phyloP scores from a whole-genome alignment of 2,888 invertebrate species.

The Falcaria lacertinaria region DNA sequence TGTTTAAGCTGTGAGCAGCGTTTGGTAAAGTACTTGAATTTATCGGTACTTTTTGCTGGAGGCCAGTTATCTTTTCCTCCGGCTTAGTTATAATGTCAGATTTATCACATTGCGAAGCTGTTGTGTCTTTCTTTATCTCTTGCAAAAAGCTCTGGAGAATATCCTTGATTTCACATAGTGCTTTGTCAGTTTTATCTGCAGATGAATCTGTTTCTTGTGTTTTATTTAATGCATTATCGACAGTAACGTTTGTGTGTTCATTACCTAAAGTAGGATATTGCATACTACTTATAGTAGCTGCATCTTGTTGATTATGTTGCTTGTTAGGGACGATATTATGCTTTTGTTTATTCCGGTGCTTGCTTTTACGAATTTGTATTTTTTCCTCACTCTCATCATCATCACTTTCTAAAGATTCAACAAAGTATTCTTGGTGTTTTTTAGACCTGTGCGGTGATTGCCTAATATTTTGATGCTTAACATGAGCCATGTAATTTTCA shows the following conservation, averaged over 20 bases:
- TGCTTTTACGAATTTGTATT: conserved; percentile 6
- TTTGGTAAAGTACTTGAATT: conserved; percentile 26
- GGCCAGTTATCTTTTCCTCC: conserved; percentile 20
- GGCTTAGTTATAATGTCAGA: conserved; percentile 30
- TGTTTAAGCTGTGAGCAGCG: conserved; percentile 36
- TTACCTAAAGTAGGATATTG: conserved; percentile 26
- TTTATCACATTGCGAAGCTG: conserved; percentile 38
- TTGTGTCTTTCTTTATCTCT: conserved; percentile 61
- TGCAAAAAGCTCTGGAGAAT: conserved; percentile 60
- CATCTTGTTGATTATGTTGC: conserved; percentile 22
- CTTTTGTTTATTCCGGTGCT: conserved; percentile 8
- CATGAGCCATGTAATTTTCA: conserved; percentile 30
- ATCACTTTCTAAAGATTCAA: conserved; percentile 23
- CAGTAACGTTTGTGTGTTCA: conserved; percentile 25
- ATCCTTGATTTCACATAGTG: conserved; percentile 66
- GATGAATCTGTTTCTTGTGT: conserved; percentile 38
- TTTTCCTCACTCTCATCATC: conserved; percentile 23
- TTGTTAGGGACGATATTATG: conserved; percentile 2
- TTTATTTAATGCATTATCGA: conserved; percentile 42
- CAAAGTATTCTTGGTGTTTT: conserved; percentile 13
- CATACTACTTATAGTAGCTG: conserved; percentile 29
- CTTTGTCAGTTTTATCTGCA: conserved; percentile 57
- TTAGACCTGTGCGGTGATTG: conserved; percentile 18
- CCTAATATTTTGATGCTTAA: conserved; percentile 15
- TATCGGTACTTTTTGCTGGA: conserved; percentile 18